These are phyloP conservation scores for Thera obeliscata DNA, from an alignment of 2,888 invertebrate genomes.

Conservation along the genomic window DNA sequence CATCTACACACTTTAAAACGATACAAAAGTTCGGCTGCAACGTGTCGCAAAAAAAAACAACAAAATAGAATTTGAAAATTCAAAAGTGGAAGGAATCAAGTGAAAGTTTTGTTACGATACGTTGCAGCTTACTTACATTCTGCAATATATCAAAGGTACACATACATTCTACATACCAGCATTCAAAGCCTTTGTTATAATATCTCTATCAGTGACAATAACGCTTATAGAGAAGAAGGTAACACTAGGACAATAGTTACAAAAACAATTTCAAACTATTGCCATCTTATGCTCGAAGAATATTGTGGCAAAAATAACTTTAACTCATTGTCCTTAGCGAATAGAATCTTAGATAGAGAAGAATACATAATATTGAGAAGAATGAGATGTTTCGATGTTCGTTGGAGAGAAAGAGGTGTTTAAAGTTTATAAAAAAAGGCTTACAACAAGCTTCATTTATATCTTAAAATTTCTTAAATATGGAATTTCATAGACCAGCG, in stretches of 20 bases:
- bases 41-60: conserved; percentile 49
- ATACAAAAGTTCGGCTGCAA: conserved; percentile 73
- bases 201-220: conserved; percentile 58
- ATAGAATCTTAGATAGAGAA: conserved; percentile 37
- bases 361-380: conserved; percentile 31
- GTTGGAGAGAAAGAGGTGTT: conserved; percentile 41
- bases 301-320: conserved; percentile 29
- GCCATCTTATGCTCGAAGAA: conserved; percentile 13
- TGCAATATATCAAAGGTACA: conserved; percentile 63
- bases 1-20: conserved; percentile 73
- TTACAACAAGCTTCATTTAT: conserved; percentile 66
- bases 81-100: conserved; percentile 50
- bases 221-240: conserved; percentile 47
- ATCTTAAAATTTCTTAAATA: conserved; percentile 54
- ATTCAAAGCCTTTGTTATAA: conserved; percentile 24
- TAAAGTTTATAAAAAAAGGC: conserved; percentile 59
- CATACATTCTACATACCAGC: conserved; percentile 64
- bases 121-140: conserved; percentile 66
- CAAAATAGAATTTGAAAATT: conserved; percentile 40
- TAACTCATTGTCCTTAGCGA: conserved; percentile 37
- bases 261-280: conserved; percentile 27
- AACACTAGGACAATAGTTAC: conserved; percentile 34
- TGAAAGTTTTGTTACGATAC: conserved; percentile 48
- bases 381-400: conserved; percentile 40
- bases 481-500: too few relatives aligned